phyloP scores from a whole-genome alignment of 1,140 invertebrate genomes.

The Drosophila pectinifera region DNA sequence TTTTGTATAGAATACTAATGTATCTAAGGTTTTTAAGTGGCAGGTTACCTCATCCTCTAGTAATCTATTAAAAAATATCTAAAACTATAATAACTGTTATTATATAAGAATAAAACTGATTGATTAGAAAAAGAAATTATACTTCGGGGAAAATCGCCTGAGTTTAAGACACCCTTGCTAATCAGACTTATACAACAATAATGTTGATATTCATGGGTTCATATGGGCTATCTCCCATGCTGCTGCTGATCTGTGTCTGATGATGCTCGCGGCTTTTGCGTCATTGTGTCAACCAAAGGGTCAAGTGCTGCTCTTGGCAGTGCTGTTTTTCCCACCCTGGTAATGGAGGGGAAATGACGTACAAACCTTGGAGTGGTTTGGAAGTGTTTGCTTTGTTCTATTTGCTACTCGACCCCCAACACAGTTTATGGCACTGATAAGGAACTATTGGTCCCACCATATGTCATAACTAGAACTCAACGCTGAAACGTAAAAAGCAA shows the following conservation, averaged over 20 bases:
- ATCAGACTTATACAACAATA: slow-evolving; percentile 26
- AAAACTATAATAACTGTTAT: neutral
- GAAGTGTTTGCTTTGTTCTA: slow-evolving; percentile 33
- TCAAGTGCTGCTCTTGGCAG: slow-evolving; percentile 45
- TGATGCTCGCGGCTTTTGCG: slow-evolving; percentile 31
- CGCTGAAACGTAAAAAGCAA: slow-evolving; percentile 13
- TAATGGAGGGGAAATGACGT: slow-evolving; percentile 55
- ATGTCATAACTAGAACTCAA: slow-evolving; percentile 10
- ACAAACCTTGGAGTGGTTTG: slow-evolving; percentile 48
- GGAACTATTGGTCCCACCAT: slow-evolving; percentile 31
- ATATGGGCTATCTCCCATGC: slow-evolving; percentile 34
- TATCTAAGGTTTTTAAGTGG: neutral
- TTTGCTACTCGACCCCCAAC: slow-evolving; percentile 52
- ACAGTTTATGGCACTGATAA: slow-evolving; percentile 55
- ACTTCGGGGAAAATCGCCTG: neutral
- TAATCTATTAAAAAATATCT: neutral
- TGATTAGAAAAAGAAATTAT: neutral
- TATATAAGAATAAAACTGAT: neutral
- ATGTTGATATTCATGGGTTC: slow-evolving; percentile 30
- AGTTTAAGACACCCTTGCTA: slow-evolving; percentile 22
- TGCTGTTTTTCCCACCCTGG: slow-evolving; percentile 13
- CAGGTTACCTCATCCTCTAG: neutral
- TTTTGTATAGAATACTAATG: neutral
- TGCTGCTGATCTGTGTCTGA: slow-evolving; percentile 28
- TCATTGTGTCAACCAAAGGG: slow-evolving; percentile 52